A percentile compares a stretch with the other conserved stretches of the same genome.
Evolutionary conservation across 2,113 vertebrate species (phyloP).

Genomic region (Daubentonia madagascariensis): DNA sequence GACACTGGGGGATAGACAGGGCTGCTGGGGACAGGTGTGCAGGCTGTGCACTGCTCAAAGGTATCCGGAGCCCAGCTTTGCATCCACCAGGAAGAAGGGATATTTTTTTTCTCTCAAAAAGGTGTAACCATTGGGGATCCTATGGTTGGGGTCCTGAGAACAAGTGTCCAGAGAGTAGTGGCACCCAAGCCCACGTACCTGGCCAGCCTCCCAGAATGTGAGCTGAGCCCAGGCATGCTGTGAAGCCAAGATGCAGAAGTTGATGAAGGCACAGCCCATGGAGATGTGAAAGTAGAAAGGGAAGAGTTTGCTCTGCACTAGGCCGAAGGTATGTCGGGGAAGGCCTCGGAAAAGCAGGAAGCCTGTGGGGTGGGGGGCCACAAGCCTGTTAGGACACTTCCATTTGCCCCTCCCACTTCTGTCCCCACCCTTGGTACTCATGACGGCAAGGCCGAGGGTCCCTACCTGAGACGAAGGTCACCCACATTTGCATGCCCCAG

Average conservation of each 20-base stretch:
- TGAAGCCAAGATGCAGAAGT: slow-evolving; percentile 84
- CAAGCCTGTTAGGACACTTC: not conserved
- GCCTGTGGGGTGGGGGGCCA: slow-evolving; percentile 77
- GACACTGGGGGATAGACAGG: not conserved
- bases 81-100: not conserved
- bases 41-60: not conserved
- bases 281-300: slow-evolving; percentile 89
- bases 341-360: slow-evolving; percentile 86
- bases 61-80: not conserved
- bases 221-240: slow-evolving; percentile 86
- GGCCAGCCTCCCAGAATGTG: slow-evolving; percentile 84
- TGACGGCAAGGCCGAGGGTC: not conserved
- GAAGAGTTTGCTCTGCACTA: slow-evolving; percentile 92
- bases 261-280: slow-evolving; percentile 84
- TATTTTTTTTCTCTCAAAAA: not conserved
- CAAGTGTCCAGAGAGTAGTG: not conserved
- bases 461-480: slow-evolving; percentile 91
- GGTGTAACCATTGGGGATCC: not conserved
- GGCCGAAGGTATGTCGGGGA: slow-evolving; percentile 88
- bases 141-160: not conserved
- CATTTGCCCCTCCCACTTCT: not conserved
- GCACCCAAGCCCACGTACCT: slow-evolving; percentile 80
- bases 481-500: slow-evolving; percentile 94
- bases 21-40: not conserved
- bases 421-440: not conserved